phyloP scores from a whole-genome alignment of 1,140 invertebrate genomes.

The Neuroterus valhalla region DNA sequence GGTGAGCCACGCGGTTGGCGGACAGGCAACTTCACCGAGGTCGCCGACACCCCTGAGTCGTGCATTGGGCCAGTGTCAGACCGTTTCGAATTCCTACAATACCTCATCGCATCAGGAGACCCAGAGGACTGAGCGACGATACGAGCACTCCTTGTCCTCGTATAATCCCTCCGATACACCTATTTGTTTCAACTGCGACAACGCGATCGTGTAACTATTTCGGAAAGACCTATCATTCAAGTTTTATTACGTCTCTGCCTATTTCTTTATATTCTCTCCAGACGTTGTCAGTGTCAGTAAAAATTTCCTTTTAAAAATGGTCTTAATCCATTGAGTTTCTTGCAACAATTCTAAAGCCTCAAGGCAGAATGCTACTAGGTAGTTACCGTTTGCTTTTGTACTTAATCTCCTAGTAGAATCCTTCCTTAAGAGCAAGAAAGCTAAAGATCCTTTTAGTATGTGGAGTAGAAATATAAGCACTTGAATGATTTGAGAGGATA shows the following conservation, averaged over 20 bases:
- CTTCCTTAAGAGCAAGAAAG: too few relatives aligned
- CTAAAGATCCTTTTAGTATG: too few relatives aligned
- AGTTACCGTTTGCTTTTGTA: too few relatives aligned
- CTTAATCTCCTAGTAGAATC: too few relatives aligned
- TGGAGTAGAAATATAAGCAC: too few relatives aligned
- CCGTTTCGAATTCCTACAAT: constrained; percentile 42
- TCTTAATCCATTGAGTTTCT: too few relatives aligned
- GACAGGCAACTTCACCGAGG: constrained; percentile 73
- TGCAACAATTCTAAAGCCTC: too few relatives aligned
- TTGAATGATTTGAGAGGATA: too few relatives aligned
- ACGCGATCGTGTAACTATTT: constrained; percentile 84
- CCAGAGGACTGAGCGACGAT: constrained; percentile 59
- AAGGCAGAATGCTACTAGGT: too few relatives aligned
- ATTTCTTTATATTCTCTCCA: not conserved
- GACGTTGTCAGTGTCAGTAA: not conserved
- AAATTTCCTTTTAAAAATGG: not conserved
- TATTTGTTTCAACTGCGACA: constrained; percentile 84
- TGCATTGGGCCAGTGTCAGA: constrained; percentile 36
- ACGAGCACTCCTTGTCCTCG: constrained; percentile 54
- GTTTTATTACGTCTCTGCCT: not conserved
- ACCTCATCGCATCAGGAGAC: constrained; percentile 54
- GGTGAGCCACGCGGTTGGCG: constrained; percentile 79
- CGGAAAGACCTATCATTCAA: constrained; percentile 4
- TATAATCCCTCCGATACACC: constrained; percentile 71
- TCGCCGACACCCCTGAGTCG: constrained; percentile 61